phyloP scores from a whole-genome alignment of 2,888 invertebrate genomes.

The Megastigmus dorsalis region DNA sequence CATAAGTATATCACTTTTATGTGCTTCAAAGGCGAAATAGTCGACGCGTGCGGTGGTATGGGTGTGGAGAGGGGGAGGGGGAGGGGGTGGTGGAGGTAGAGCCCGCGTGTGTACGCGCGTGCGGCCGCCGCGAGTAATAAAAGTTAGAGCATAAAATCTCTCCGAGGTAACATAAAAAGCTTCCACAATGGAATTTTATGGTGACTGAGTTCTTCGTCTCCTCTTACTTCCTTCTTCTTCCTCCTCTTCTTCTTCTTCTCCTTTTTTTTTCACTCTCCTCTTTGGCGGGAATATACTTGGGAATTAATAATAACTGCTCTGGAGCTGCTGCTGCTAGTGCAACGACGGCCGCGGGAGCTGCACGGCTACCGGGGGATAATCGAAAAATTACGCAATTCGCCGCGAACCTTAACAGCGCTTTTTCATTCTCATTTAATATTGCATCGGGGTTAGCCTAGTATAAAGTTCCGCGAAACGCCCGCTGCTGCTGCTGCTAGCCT shows the following conservation, averaged over 20 bases:
- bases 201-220: slow-evolving; percentile 40
- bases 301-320: slow-evolving; percentile 49
- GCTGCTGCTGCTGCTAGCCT: background rate
- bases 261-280: background rate
- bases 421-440: slow-evolving; percentile 32
- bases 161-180: slow-evolving; percentile 46
- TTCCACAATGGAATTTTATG: slow-evolving; percentile 52
- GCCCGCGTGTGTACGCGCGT: background rate
- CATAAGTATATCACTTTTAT: slow-evolving; percentile 36
- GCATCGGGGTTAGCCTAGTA: background rate
- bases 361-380: no score
- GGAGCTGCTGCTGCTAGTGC: no score
- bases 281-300: slow-evolving; percentile 23
- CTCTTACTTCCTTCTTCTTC: background rate
- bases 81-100: no score
- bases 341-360: background rate
- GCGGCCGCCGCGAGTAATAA: slow-evolving; percentile 45
- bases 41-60: background rate
- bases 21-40: slow-evolving; percentile 29
- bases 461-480: background rate
- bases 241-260: background rate
- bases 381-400: slow-evolving; percentile 40
- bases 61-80: no score
- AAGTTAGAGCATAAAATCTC: slow-evolving; percentile 52
- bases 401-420: background rate